Evolutionary conservation across 2,888 invertebrate species (phyloP).

Genomic region (Nymphalis c-album): DNA sequence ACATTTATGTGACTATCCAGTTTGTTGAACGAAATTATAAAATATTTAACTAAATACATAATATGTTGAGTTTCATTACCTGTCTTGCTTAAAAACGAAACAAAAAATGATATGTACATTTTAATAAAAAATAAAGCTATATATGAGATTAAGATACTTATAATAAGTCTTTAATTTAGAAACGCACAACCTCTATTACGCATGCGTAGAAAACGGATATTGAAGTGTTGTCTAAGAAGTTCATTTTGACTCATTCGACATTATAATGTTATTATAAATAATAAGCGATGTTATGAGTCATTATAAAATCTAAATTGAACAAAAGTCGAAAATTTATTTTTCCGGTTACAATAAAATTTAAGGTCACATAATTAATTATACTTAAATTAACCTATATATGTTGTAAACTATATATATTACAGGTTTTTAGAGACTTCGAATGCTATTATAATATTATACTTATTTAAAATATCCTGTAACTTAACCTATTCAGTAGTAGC

Average conservation of each 20-base stretch:
- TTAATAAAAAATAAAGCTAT: too few species aligned
- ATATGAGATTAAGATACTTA: too few species aligned
- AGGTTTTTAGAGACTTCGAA: not conserved
- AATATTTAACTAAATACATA: too few species aligned
- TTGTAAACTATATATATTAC: not conserved
- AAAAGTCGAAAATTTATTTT: slow-evolving; percentile 6
- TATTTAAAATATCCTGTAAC: too few species aligned
- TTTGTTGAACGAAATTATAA: too few species aligned
- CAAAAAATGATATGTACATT: too few species aligned
- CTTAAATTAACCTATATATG: not conserved
- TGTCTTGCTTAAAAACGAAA: too few species aligned
- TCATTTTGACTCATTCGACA: slow-evolving; percentile 11
- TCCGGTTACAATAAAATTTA: slow-evolving; percentile 17
- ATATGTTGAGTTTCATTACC: too few species aligned
- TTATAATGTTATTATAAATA: not conserved
- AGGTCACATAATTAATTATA: slow-evolving; percentile 13
- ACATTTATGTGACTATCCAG: too few species aligned
- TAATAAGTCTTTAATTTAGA: too few species aligned
- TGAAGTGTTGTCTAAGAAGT: not conserved
- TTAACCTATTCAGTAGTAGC: too few species aligned
- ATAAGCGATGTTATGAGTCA: not conserved
- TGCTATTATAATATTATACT: not conserved
- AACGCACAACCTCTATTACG: not conserved
- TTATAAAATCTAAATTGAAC: slow-evolving; percentile 1
- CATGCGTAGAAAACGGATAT: not conserved